Conservation (phyloP, 1,140 invertebrate species). For the Adoxophyes honmai region DNA sequence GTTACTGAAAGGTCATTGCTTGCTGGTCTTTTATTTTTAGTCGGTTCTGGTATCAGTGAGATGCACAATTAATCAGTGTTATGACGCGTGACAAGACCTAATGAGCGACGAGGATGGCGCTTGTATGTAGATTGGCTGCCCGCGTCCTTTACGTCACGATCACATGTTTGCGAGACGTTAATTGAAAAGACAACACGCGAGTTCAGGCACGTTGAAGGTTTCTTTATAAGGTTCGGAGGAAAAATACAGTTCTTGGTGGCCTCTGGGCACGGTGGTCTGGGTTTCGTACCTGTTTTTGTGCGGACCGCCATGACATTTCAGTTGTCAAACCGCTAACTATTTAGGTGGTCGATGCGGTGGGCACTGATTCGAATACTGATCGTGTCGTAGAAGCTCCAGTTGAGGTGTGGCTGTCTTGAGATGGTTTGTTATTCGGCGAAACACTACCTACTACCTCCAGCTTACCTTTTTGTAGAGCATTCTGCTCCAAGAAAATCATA, state of each 20-base stretch:
- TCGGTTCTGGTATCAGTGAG: constrained; percentile 38
- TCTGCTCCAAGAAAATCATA: no score
- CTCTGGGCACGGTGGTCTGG: neutral
- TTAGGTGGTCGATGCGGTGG: constrained; percentile 7
- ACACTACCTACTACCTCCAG: no score
- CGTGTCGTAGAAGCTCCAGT: neutral
- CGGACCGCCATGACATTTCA: neutral
- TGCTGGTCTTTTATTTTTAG: constrained; percentile 32
- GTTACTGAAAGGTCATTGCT: constrained; percentile 60
- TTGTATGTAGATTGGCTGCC: constrained; percentile 19
- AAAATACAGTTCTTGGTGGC: neutral
- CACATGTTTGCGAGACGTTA: neutral
- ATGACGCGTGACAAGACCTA: constrained; percentile 61
- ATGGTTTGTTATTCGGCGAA: neutral
- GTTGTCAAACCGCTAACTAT: neutral
- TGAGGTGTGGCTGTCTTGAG: neutral
- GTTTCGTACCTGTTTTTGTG: neutral
- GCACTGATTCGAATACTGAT: neutral
- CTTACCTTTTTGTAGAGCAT: no score
- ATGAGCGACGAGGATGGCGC: constrained; percentile 37
- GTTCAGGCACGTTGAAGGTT: neutral
- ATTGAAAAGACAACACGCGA: neutral
- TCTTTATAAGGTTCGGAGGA: neutral
- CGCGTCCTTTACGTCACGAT: neutral
- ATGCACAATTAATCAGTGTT: constrained; percentile 66